These are phyloP conservation scores for Romanogobio albipinnatus DNA, from an alignment of 2,113 vertebrate genomes.

Conservation along the genomic window DNA sequence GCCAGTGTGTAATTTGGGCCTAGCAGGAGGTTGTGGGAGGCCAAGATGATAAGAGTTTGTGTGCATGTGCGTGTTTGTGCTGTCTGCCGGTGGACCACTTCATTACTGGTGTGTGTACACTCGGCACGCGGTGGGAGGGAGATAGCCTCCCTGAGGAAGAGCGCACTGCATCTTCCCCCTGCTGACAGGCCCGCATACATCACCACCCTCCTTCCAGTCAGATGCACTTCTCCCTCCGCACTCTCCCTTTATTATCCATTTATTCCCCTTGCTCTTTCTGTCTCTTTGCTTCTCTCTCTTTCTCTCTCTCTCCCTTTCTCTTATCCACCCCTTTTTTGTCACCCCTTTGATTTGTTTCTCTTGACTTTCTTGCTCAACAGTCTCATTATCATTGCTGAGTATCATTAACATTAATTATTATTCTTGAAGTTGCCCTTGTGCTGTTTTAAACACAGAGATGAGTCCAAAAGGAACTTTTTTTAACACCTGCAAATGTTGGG, in stretches of 20 bases:
- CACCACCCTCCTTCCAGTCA: slow-evolving; percentile 73
- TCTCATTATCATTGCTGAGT: slow-evolving; percentile 1
- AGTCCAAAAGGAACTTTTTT: not conserved
- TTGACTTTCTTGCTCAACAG: slow-evolving; percentile 66
- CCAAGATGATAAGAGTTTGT: slow-evolving; percentile 55
- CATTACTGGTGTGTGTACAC: slow-evolving; percentile 61
- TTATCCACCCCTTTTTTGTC: slow-evolving; percentile 30
- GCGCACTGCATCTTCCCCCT: slow-evolving; percentile 79
- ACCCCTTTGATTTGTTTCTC: slow-evolving; percentile 37
- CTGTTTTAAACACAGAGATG: not conserved
- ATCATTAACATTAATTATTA: slow-evolving; percentile 19
- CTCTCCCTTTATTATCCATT: slow-evolving; percentile 77
- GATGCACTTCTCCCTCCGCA: slow-evolving; percentile 70
- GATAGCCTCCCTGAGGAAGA: slow-evolving; percentile 77
- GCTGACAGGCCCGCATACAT: slow-evolving; percentile 82
- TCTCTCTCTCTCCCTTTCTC: slow-evolving; percentile 46
- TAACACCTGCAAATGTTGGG: not conserved
- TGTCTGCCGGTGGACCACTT: slow-evolving; percentile 58
- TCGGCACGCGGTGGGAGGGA: slow-evolving; percentile 58
- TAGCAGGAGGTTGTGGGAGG: slow-evolving; percentile 44
- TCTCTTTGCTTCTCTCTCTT: slow-evolving; percentile 54
- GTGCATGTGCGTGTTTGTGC: slow-evolving; percentile 47
- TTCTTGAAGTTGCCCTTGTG: not conserved
- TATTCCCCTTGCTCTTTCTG: slow-evolving; percentile 71
- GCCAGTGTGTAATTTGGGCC: slow-evolving; percentile 55